Conservation (phyloP, 2,113 vertebrate species). For the Zingel zingel region DNA sequence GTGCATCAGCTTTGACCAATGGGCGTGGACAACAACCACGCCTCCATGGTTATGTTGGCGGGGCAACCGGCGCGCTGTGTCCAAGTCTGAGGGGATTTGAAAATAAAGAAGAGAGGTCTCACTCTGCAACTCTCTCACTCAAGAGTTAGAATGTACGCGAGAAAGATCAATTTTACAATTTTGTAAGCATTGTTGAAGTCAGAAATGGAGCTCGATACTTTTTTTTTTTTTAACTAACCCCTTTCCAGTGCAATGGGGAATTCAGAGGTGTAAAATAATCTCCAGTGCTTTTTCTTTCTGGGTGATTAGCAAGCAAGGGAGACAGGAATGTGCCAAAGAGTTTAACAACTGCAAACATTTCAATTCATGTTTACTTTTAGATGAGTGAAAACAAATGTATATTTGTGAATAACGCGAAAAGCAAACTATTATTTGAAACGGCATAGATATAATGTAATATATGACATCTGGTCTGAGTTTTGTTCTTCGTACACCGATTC, state of each 20-base stretch:
- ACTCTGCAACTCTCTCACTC: conserved; percentile 23
- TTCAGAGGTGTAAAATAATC: not conserved
- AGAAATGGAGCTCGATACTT: too few species aligned
- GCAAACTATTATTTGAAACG: not conserved
- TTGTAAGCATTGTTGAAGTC: too few species aligned
- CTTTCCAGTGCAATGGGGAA: not conserved
- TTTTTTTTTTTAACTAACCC: not conserved
- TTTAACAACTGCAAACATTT: not conserved
- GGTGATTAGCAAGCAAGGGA: not conserved
- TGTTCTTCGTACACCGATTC: rapidly evolving
- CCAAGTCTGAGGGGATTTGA: not conserved
- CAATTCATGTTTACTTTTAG: not conserved
- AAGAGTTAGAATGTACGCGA: not conserved
- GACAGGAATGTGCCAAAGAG: not conserved
- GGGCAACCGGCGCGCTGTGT: conserved; percentile 77
- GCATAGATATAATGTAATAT: not conserved
- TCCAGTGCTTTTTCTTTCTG: not conserved
- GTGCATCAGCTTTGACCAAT: conserved; percentile 21
- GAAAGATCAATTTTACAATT: too few species aligned
- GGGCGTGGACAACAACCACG: conserved; percentile 30
- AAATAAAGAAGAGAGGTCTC: conserved; percentile 16
- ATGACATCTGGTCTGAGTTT: not conserved
- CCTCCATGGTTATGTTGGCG: conserved; percentile 75
- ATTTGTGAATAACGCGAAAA: not conserved
- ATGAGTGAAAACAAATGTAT: not conserved